Conservation (phyloP, 2,113 vertebrate species). For the Acinonyx jubatus region DNA sequence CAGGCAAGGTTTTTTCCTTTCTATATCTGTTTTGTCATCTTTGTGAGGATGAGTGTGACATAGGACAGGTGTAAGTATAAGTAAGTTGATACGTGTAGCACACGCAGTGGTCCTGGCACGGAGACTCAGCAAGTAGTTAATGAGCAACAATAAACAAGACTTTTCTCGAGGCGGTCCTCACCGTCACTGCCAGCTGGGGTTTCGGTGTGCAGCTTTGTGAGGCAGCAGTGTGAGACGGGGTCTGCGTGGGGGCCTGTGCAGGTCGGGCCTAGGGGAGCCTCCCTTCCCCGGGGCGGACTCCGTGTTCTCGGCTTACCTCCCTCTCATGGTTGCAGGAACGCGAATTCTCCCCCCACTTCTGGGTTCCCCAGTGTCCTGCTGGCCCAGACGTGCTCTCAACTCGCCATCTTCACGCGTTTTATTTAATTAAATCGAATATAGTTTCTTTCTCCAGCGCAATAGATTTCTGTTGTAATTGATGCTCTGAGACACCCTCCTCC, state of each 20-base stretch:
- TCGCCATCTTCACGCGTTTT: background rate
- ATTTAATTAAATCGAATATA: background rate
- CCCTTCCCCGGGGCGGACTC: background rate
- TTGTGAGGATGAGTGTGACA: background rate
- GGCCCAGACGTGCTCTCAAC: background rate
- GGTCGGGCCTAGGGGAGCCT: background rate
- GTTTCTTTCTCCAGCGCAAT: background rate
- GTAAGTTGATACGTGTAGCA: background rate
- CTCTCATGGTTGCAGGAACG: background rate
- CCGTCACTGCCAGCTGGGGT: no score
- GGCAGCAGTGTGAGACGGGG: background rate
- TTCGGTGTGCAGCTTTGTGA: background rate
- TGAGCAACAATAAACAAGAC: accelerated
- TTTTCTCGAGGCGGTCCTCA: background rate
- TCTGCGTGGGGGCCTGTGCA: background rate
- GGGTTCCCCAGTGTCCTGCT: background rate
- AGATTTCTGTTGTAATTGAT: background rate
- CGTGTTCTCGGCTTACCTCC: background rate
- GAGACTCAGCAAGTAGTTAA: background rate
- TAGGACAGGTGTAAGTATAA: background rate
- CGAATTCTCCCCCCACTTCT: background rate
- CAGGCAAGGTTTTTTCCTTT: background rate
- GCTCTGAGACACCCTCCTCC: no score
- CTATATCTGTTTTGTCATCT: background rate
- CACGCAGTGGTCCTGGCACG: accelerated